These are phyloP conservation scores for Callopanchax toddi DNA, from an alignment of 2,113 vertebrate genomes.

Conservation along the genomic window DNA sequence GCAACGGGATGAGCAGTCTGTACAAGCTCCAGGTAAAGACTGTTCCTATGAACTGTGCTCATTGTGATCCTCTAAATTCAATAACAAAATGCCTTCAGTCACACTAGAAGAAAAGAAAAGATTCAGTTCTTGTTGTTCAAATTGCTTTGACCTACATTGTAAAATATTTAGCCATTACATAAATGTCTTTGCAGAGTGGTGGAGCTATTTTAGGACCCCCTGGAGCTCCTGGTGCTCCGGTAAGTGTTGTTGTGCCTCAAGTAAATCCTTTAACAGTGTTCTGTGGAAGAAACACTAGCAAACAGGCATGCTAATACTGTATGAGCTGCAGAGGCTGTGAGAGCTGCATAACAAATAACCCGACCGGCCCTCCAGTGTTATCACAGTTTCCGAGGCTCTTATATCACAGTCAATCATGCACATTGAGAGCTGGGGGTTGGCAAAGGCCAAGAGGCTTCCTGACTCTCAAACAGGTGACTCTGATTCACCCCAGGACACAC, in stretches of 20 bases:
- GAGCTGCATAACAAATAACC: constrained; percentile 58
- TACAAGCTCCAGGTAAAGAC: constrained; percentile 96
- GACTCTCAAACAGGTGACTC: constrained; percentile 58
- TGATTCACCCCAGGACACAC: constrained; percentile 52
- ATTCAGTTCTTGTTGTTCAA: constrained; percentile 22
- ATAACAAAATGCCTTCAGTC: constrained; percentile 15
- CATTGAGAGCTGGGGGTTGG: constrained; percentile 35
- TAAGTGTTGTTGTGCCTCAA: constrained; percentile 78
- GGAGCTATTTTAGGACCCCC: constrained; percentile 82
- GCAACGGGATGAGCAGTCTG: constrained; percentile 95
- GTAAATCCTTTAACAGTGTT: constrained; percentile 50
- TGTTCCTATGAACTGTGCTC: constrained; percentile 14
- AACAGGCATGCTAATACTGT: constrained; percentile 41
- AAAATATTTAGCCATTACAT: constrained; percentile 39
- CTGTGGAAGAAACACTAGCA: constrained; percentile 40
- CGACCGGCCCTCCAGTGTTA: constrained; percentile 48
- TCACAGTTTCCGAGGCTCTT: constrained; percentile 39
- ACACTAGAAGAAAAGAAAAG: constrained; percentile 2
- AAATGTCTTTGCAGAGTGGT: constrained; percentile 82
- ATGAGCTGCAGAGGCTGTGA: constrained; percentile 34
- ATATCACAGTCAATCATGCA: constrained; percentile 54
- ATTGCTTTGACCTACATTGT: constrained; percentile 42
- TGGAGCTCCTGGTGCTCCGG: constrained; percentile 89
- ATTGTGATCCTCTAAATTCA: constrained; percentile 21
- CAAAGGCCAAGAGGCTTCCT: constrained; percentile 51